Percentiles rank a stretch among this genome's conserved stretches.
phyloP scores from a whole-genome alignment of 2,797 vertebrate species.

The Falco peregrinus region DNA sequence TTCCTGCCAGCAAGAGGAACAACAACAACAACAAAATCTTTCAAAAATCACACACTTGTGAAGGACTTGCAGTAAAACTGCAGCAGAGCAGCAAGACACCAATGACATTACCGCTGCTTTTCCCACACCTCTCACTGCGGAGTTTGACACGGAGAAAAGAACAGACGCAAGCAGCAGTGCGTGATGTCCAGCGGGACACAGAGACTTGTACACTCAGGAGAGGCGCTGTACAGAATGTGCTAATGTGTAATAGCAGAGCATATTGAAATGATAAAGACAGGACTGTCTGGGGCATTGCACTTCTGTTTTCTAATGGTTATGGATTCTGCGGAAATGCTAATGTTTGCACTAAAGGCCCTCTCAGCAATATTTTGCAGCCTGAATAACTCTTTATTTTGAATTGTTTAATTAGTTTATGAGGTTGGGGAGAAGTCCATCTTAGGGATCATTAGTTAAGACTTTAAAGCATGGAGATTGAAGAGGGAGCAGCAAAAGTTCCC shows the following conservation, averaged over 20 bases:
- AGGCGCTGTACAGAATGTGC: background rate
- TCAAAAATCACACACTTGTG: background rate
- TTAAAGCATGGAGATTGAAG: conserved; percentile 30
- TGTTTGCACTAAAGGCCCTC: conserved; percentile 29
- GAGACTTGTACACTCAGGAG: background rate
- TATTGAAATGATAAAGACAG: background rate
- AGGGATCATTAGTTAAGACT: conserved; percentile 62
- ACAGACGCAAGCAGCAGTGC: background rate
- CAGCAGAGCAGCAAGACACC: background rate
- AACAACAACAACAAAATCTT: background rate
- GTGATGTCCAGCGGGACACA: background rate
- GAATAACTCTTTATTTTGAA: conserved; percentile 62
- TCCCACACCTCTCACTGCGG: background rate
- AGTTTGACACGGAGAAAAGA: background rate
- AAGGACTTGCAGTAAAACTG: background rate
- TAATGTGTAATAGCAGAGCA: background rate
- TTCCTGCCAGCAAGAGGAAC: background rate
- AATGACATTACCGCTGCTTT: background rate
- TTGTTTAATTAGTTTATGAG: conserved; percentile 70
- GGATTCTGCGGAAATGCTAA: conserved; percentile 23
- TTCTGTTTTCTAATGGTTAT: conserved; percentile 20
- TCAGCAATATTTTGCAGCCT: conserved; percentile 49
- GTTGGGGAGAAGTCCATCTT: conserved; percentile 51
- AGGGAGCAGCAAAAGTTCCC: conserved; percentile 34
- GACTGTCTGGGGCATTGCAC: background rate